These are phyloP conservation scores for Rhipidura dahli DNA, from an alignment of 2,113 vertebrate species.

Conservation along the genomic window DNA sequence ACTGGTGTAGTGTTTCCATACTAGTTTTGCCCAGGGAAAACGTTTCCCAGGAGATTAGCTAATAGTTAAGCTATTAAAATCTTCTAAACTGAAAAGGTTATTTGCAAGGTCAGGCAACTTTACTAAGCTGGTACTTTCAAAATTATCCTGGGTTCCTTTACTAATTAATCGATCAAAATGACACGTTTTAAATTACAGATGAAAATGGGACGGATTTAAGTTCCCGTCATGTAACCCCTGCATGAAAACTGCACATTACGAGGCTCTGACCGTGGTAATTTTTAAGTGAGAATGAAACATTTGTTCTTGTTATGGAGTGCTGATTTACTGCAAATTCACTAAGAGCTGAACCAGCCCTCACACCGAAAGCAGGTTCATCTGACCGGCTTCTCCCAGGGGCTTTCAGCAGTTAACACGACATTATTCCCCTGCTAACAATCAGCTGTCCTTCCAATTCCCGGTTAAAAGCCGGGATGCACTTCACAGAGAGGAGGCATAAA, in stretches of 20 bases:
- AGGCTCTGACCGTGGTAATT: conserved; percentile 9
- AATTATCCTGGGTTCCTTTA: conserved; percentile 38
- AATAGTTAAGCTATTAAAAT: conserved; percentile 67
- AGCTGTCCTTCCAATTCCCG: fast-evolving
- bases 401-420: not conserved
- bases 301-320: conserved; percentile 44
- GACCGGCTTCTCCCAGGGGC: not conserved
- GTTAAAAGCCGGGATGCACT: not conserved
- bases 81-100: conserved; percentile 57
- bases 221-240: conserved; percentile 2
- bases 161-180: conserved; percentile 69
- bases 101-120: conserved; percentile 55
- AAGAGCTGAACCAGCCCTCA: not conserved
- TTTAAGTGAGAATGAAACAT: conserved; percentile 54
- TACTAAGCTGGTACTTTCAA: conserved; percentile 53
- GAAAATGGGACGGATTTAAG: conserved; percentile 57
- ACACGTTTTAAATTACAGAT: conserved; percentile 60
- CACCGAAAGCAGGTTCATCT: not conserved
- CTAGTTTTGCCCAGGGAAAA: conserved; percentile 34
- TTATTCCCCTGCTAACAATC: not conserved
- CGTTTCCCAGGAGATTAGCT: conserved; percentile 48
- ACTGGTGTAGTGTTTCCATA: conserved; percentile 43
- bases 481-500: not conserved
- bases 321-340: conserved; percentile 60
- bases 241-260: conserved; percentile 33